These are phyloP conservation scores for Brachionus angularis DNA, from an alignment of 1,140 invertebrate genomes.

Conservation along the genomic window DNA sequence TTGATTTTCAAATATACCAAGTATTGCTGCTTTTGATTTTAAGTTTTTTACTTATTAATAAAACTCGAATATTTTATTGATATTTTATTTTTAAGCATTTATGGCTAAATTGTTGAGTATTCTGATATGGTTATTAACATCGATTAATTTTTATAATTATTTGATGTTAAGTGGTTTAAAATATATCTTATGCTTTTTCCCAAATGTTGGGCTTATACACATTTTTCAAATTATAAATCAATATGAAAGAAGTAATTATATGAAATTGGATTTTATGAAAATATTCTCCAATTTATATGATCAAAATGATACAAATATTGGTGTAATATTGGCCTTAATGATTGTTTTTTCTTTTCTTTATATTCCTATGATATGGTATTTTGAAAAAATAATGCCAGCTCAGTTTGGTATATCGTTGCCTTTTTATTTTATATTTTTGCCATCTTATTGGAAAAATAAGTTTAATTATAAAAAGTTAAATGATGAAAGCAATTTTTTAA, in stretches of 20 bases:
- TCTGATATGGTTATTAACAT: conserved; percentile 10
- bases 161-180: neutral
- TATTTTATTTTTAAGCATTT: conserved; percentile 1
- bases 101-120: conserved; percentile 4
- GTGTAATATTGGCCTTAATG: neutral
- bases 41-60: no score
- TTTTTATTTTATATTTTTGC: conserved; percentile 71
- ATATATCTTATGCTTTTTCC: conserved; percentile 38
- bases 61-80: no score
- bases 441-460: neutral
- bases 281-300: neutral
- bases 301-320: neutral
- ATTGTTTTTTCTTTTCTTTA: neutral
- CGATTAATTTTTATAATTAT: conserved; percentile 18
- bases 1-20: no score
- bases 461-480: neutral
- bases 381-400: conserved; percentile 68
- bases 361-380: conserved; percentile 60
- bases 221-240: conserved; percentile 27
- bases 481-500: no score
- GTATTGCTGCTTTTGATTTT: no score
- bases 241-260: conserved; percentile 15
- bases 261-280: neutral
- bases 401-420: conserved; percentile 65
- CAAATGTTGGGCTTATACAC: conserved; percentile 3